A percentile compares a stretch with the other conserved stretches of the same genome.
Evolutionary conservation across 2,797 vertebrate genomes (phyloP).

Genomic region (Jordanella pulchra): DNA sequence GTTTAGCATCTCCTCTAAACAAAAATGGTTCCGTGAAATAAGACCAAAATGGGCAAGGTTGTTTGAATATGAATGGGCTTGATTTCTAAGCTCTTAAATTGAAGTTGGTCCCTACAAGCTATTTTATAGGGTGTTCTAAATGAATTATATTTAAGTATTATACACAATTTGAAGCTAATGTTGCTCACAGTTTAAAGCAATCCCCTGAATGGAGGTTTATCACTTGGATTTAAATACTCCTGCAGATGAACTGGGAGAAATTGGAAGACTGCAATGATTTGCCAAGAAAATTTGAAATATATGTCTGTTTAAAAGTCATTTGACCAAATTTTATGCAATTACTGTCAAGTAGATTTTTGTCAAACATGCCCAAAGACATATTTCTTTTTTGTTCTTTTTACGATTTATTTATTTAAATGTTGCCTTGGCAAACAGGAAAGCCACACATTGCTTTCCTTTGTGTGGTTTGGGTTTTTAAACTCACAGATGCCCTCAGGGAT

Average conservation of each 20-base stretch:
- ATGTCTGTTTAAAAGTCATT: neutral
- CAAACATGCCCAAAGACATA: neutral
- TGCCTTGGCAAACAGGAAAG: slow-evolving; percentile 24
- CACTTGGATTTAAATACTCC: slow-evolving; percentile 1
- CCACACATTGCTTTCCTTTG: slow-evolving; percentile 23
- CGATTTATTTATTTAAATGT: slow-evolving; percentile 16
- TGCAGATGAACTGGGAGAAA: neutral
- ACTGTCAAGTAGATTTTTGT: neutral
- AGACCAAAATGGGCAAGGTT: slow-evolving; percentile 21
- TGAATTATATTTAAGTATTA: slow-evolving; percentile 20
- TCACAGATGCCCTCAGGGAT: slow-evolving; percentile 32
- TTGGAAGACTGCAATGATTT: neutral
- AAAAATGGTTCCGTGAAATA: slow-evolving; percentile 19
- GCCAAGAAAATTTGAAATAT: neutral
- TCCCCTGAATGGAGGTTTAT: slow-evolving; percentile 1
- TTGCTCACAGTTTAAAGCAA: slow-evolving; percentile 16
- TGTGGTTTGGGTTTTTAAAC: neutral
- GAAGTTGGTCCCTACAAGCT: slow-evolving; percentile 10
- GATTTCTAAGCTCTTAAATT: slow-evolving; percentile 36
- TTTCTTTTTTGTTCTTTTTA: too few species aligned
- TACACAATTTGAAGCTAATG: slow-evolving; percentile 1
- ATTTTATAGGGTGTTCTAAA: slow-evolving; percentile 2
- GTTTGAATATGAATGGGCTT: slow-evolving; percentile 32
- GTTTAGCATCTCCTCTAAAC: slow-evolving; percentile 15
- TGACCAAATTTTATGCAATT: neutral